phyloP scores from a whole-genome alignment of 1,140 invertebrate species.

The Pygmarrhopalites habei region DNA sequence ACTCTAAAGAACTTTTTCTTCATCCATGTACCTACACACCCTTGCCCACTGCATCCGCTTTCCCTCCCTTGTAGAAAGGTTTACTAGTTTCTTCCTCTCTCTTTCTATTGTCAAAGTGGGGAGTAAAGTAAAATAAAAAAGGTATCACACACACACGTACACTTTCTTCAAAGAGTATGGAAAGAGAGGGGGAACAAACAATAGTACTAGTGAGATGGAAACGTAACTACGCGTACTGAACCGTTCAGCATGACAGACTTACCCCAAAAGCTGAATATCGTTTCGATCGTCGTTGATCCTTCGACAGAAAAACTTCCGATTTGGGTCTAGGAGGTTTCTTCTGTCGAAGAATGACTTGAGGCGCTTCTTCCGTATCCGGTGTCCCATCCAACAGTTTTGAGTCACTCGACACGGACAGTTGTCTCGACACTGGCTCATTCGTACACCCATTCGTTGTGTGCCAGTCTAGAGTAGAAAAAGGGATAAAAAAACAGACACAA shows the following conservation, averaged over 20 bases:
- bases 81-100: background rate
- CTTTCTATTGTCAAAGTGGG: background rate
- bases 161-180: no score
- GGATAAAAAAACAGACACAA: conserved; percentile 38
- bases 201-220: conserved; percentile 6
- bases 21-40: background rate
- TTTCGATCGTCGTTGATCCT: conserved; percentile 59
- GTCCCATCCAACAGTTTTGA: conserved; percentile 74
- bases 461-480: conserved; percentile 57
- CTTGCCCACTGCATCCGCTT: no score
- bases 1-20: background rate
- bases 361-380: conserved; percentile 49
- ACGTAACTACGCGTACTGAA: conserved; percentile 4
- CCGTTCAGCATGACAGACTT: conserved; percentile 46
- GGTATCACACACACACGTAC: no score
- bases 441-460: conserved; percentile 49
- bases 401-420: conserved; percentile 81
- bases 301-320: conserved; percentile 74
- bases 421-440: conserved; percentile 72
- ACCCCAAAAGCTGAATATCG: conserved; percentile 86
- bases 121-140: no score
- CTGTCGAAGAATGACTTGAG: conserved; percentile 74
- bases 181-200: conserved; percentile 9
- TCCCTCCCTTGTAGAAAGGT: no score
- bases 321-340: conserved; percentile 80